These are phyloP conservation scores for Fregetta grallaria DNA, from an alignment of 2,113 vertebrate genomes.

Conservation along the genomic window DNA sequence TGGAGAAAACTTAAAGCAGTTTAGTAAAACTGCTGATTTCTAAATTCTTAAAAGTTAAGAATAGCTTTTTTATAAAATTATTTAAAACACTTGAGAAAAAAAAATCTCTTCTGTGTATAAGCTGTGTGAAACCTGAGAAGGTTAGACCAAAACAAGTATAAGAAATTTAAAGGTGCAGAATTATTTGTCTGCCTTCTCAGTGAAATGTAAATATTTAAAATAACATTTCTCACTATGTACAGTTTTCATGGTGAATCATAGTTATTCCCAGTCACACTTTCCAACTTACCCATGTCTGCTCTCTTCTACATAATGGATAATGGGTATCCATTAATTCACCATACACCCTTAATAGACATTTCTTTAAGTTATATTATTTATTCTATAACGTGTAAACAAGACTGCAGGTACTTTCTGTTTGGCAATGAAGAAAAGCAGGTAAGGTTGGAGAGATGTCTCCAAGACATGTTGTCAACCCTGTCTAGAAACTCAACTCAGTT, in stretches of 20 bases:
- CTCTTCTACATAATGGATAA: no score
- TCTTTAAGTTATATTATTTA: neutral
- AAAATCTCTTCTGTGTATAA: neutral
- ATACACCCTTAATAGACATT: neutral
- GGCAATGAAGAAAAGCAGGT: neutral
- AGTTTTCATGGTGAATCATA: neutral
- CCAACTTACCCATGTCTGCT: no score
- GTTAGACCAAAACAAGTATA: neutral
- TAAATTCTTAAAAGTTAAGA: neutral
- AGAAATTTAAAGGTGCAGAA: neutral
- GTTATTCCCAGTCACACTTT: no score
- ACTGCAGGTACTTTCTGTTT: neutral
- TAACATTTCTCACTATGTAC: fast-evolving
- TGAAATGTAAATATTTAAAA: neutral
- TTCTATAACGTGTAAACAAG: neutral
- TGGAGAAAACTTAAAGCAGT: conserved; percentile 27
- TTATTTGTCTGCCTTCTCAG: neutral
- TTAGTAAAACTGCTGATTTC: conserved; percentile 50
- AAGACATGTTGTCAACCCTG: neutral
- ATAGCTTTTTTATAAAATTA: neutral
- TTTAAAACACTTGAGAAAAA: neutral
- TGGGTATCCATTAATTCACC: no score
- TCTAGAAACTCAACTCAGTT: neutral
- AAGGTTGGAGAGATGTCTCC: neutral
- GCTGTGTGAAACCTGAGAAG: neutral